These are phyloP conservation scores for Passer domesticus DNA, from an alignment of 2,113 vertebrate genomes.

Conservation along the genomic window DNA sequence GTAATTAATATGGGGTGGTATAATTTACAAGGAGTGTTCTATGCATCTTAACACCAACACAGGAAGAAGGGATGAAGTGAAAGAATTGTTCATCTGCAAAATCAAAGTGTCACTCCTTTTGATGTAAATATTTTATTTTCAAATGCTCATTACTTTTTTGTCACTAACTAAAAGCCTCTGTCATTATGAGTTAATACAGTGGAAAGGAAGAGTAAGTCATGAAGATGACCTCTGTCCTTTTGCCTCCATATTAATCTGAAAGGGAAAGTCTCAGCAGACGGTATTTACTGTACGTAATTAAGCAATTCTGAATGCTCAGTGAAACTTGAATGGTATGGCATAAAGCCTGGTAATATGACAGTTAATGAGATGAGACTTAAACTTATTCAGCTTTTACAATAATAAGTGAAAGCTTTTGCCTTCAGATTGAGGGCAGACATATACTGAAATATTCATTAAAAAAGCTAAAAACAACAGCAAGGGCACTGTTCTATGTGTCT, in stretches of 20 bases:
- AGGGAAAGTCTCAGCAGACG: constrained; percentile 62
- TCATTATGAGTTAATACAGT: constrained; percentile 29
- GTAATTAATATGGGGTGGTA: constrained; percentile 69
- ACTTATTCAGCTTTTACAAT: constrained; percentile 64
- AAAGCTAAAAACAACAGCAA: constrained; percentile 41
- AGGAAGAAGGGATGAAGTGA: not conserved
- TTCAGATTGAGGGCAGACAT: constrained; percentile 46
- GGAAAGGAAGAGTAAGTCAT: constrained; percentile 38
- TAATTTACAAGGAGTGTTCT: constrained; percentile 71
- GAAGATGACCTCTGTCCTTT: constrained; percentile 59
- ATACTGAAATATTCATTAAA: constrained; percentile 42
- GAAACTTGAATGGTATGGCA: constrained; percentile 71
- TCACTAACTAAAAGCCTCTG: constrained; percentile 59
- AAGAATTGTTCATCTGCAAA: constrained; percentile 35
- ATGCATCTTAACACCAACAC: not conserved
- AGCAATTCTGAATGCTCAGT: constrained; percentile 72
- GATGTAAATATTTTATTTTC: constrained; percentile 54
- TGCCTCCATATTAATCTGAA: constrained; percentile 61
- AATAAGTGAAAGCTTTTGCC: constrained; percentile 68
- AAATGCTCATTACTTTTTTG: constrained; percentile 21
- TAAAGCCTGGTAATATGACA: constrained; percentile 68
- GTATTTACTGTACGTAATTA: constrained; percentile 77
- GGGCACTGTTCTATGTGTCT: not conserved
- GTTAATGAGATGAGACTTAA: constrained; percentile 74
- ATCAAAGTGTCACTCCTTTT: constrained; percentile 43